These are phyloP conservation scores for Vulpes ferrilata DNA, from an alignment of 2,113 vertebrate genomes.

Conservation along the genomic window DNA sequence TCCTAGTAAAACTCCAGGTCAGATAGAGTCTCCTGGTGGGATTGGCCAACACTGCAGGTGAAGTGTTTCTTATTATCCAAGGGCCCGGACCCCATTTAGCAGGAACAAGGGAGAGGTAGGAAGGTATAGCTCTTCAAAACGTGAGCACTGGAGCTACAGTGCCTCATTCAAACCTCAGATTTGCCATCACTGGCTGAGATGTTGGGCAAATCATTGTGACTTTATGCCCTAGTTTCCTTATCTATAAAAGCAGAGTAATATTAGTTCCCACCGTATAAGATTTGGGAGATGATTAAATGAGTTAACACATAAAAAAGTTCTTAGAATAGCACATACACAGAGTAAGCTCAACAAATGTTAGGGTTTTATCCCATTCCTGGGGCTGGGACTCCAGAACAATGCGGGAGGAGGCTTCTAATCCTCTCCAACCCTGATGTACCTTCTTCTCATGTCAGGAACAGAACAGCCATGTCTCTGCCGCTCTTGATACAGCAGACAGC, in stretches of 20 bases:
- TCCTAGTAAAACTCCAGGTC: not conserved
- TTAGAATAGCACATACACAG: not conserved
- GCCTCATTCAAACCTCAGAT: not conserved
- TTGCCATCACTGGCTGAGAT: not conserved
- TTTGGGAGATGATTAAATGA: not conserved
- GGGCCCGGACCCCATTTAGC: not conserved
- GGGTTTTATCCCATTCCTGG: constrained; percentile 1
- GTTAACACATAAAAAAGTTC: not conserved
- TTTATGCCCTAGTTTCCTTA: not conserved
- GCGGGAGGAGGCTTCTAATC: not conserved
- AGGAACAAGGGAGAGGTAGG: not conserved
- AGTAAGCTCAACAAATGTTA: not conserved
- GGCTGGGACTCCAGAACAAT: not conserved
- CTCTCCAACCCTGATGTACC: not conserved
- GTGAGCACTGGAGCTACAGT: not conserved
- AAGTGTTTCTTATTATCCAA: not conserved
- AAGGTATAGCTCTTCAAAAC: not conserved
- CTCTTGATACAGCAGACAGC: constrained; percentile 59
- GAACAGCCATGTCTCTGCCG: constrained; percentile 14
- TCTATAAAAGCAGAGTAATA: not conserved
- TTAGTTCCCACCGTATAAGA: not conserved
- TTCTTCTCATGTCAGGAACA: constrained; percentile 48
- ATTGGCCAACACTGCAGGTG: not conserved
- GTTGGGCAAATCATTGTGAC: not conserved
- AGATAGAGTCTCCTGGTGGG: not conserved